Evolutionary conservation across 2,113 vertebrate genomes (phyloP), one percentile per base, ranked within the genome.

Genomic region (Pomatorhinus ruficollis): DNA sequence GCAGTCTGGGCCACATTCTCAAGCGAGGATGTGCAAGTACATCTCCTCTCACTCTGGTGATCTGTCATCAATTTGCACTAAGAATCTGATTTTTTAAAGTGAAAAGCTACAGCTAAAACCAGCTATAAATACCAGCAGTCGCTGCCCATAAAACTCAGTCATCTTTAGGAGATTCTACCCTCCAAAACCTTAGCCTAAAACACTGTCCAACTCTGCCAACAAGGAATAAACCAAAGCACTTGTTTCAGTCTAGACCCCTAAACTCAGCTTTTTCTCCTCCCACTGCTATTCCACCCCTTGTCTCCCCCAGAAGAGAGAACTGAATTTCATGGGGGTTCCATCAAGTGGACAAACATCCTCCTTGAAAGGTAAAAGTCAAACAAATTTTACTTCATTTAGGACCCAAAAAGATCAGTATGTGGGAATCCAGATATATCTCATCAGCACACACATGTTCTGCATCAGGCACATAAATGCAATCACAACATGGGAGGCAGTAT

Each of bases 1-100:
- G 89, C 77, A 90, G 75, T 31, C 71, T 81, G 92, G 87, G 83
- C 82, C 56, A 63, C 56, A 33, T 93, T 90, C 83, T 92, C 71
- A 78, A 91, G 83, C 3, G 2, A 85, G 56, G 72, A 87, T 87
- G 76, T 80, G 52, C 57, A 87, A 94, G 59, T 35, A 19, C 87
- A 85, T 95, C 79, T 93, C 70, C 47, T 64, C 81, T 94, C 83
- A 72, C 42, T 79, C 63, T 45, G 86, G 50, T 63, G 87, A 90
- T 68, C 42, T 59, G 75, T 65, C 95, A 88, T 69, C 84, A 70
- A 66, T 77, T 87, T 76, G 68, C 69, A 88, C 52, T 15, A 60
- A 89, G 69, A 90, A 90, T 81, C n/a, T 65, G 49, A 87, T 82
- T 59, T 74, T 80, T 75, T 65, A 1, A 78, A 88, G 57, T 68